Percentiles rank a stretch among this genome's conserved stretches.
These are phyloP conservation scores for Ammodytes dubius DNA, from an alignment of 2,113 vertebrate species.

Conservation along the genomic window DNA sequence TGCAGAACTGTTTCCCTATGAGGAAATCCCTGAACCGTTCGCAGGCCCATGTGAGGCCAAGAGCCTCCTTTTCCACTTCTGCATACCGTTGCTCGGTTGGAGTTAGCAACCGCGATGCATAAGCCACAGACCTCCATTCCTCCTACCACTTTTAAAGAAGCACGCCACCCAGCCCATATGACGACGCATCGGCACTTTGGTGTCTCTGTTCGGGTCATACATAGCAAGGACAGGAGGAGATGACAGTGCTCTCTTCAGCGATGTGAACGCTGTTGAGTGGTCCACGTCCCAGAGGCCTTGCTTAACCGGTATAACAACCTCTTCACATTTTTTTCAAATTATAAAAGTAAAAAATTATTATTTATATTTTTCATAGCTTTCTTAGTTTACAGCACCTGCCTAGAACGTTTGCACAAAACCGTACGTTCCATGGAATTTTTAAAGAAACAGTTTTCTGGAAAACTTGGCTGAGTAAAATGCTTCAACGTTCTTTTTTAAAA, in stretches of 20 bases:
- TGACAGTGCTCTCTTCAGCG: background rate
- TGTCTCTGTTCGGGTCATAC: constrained; percentile 47
- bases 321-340: too few species aligned
- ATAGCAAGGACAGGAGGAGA: constrained; percentile 2
- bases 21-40: background rate
- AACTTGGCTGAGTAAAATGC: too few species aligned
- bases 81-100: constrained; percentile 20
- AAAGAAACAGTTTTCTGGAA: too few species aligned
- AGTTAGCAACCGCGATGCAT: constrained; percentile 18
- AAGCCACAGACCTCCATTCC: constrained; percentile 27
- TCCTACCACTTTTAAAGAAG: constrained; percentile 17
- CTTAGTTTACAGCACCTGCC: too few species aligned
- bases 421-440: too few species aligned
- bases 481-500: too few species aligned
- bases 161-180: constrained; percentile 20
- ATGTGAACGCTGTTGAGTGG: background rate
- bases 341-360: too few species aligned
- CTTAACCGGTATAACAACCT: too few species aligned
- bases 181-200: constrained; percentile 33
- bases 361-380: too few species aligned
- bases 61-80: constrained; percentile 28
- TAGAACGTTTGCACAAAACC: too few species aligned
- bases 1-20: background rate
- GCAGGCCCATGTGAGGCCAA: background rate
- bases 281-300: constrained; percentile 6